phyloP scores from a whole-genome alignment of 2,888 invertebrate genomes.

The Drosophila bunnanda region DNA sequence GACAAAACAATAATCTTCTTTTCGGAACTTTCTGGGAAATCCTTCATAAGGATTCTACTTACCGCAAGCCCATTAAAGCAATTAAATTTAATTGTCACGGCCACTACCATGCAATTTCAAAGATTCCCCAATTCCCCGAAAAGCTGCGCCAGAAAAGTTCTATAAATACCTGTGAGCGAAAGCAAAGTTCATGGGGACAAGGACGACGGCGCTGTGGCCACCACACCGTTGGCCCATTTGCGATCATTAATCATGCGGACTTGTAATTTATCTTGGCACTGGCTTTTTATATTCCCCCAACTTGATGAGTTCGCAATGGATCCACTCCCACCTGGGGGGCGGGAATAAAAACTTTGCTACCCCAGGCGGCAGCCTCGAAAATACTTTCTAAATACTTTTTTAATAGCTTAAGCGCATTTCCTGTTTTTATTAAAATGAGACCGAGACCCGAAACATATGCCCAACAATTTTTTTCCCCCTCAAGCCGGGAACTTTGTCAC shows the following conservation, averaged over 20 bases:
- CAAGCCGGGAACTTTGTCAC: conserved; percentile 65
- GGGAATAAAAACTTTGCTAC: conserved; percentile 49
- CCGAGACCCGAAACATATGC: conserved; percentile 60
- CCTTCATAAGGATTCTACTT: neutral
- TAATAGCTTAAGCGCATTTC: conserved; percentile 79
- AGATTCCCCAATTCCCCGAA: conserved; percentile 27
- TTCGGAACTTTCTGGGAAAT: neutral
- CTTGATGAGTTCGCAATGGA: conserved; percentile 25
- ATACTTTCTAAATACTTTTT: conserved; percentile 79
- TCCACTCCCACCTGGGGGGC: conserved; percentile 25
- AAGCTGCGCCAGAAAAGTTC: conserved; percentile 43
- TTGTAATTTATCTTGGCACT: conserved; percentile 75
- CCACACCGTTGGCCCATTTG: conserved; percentile 51
- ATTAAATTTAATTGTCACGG: conserved; percentile 38
- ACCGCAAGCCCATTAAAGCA: conserved; percentile 37
- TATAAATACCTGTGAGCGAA: conserved; percentile 47
- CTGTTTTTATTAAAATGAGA: conserved; percentile 67
- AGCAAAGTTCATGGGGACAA: conserved; percentile 52
- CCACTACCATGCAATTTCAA: conserved; percentile 34
- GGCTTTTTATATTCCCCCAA: conserved; percentile 40
- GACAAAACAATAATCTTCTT: neutral
- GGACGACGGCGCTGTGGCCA: conserved; percentile 27
- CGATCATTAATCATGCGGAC: conserved; percentile 74
- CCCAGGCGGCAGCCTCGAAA: conserved; percentile 46
- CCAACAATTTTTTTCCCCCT: conserved; percentile 41